A percentile compares a stretch with the other conserved stretches of the same genome.
Conservation (phyloP, 2,113 vertebrate species). For the Phalacrocorax aristotelis region DNA sequence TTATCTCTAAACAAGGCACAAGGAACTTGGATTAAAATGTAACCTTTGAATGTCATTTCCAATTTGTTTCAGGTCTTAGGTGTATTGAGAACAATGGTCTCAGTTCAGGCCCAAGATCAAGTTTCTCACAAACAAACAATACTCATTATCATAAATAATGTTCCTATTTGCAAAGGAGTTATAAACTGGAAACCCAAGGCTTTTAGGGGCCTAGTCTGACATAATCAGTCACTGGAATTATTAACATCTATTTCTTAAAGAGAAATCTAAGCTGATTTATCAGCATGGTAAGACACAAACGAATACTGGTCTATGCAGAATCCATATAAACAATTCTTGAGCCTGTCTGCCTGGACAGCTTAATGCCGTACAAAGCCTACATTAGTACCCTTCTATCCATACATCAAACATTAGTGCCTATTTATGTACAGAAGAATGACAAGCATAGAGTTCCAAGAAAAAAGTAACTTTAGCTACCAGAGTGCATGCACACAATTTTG, state of each 20-base stretch:
- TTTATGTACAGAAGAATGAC: background rate
- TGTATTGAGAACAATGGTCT: background rate
- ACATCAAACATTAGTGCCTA: background rate
- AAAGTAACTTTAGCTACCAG: background rate
- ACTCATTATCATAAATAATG: background rate
- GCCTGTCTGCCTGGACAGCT: background rate
- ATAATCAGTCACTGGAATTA: background rate
- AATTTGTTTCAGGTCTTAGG: background rate
- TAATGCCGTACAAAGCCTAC: background rate
- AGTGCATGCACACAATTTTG: background rate
- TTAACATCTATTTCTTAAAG: background rate
- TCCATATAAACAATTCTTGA: background rate
- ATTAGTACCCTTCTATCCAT: background rate
- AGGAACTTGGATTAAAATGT: background rate
- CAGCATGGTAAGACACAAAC: background rate
- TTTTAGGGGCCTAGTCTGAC: background rate
- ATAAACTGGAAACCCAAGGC: background rate
- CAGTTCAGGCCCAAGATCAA: background rate
- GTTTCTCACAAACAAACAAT: background rate
- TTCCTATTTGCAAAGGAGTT: background rate
- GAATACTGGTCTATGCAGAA: background rate
- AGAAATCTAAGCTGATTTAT: background rate
- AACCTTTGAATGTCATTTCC: background rate
- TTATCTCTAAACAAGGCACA: background rate
- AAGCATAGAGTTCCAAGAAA: background rate